phyloP scores from a whole-genome alignment of 2,888 invertebrate species.

The Microchrysa polita region DNA sequence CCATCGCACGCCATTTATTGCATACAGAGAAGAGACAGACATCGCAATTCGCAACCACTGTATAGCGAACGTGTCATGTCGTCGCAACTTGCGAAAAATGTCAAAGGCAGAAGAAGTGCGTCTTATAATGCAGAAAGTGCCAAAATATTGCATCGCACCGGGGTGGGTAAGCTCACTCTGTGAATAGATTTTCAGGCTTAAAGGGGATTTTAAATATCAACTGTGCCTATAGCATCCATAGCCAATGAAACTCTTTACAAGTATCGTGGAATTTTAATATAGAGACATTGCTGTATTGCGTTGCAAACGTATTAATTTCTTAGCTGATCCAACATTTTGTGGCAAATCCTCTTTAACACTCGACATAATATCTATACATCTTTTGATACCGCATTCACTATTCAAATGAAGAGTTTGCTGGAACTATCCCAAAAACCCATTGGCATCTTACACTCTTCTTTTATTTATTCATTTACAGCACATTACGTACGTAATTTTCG shows the following conservation, averaged over 20 bases:
- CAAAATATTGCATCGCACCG: conserved; percentile 24
- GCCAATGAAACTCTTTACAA: no score
- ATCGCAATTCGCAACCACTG: no score
- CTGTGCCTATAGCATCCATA: no score
- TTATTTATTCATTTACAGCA: not conserved
- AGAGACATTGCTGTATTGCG: no score
- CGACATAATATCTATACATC: not conserved
- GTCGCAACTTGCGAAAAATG: conserved; percentile 43
- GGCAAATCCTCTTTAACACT: no score
- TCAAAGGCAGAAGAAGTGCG: conserved; percentile 31
- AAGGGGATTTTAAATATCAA: no score
- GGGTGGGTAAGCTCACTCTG: conserved; percentile 12
- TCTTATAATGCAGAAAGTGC: conserved; percentile 8
- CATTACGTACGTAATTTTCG: no score
- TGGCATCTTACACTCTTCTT: conserved; percentile 8
- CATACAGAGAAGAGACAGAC: no score
- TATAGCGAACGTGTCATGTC: no score
- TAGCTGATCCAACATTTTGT: no score
- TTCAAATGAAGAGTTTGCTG: conserved; percentile 36
- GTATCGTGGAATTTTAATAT: no score
- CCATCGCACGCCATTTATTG: not conserved
- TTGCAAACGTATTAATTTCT: no score
- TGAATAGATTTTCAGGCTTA: not conserved
- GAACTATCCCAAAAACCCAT: conserved; percentile 29
- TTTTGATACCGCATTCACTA: conserved; percentile 25